Percentiles rank a stretch among this genome's conserved stretches.
Conservation (phyloP, 1,140 invertebrate genomes). For the Phthorimaea operculella region DNA sequence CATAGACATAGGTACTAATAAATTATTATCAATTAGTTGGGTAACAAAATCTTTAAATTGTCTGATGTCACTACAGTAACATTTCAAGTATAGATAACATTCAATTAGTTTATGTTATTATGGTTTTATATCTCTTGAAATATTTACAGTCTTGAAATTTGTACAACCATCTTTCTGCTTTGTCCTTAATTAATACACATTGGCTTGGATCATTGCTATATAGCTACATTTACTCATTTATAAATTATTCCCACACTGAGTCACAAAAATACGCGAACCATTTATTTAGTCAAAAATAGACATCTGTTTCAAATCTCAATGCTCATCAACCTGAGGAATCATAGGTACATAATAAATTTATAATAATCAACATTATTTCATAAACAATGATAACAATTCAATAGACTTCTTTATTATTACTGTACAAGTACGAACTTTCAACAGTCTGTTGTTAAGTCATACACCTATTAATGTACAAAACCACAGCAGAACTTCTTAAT, state of each 20-base stretch:
- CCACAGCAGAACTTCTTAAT: conserved; percentile 41
- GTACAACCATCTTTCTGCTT: conserved; percentile 49
- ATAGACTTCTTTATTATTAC: conserved; percentile 57
- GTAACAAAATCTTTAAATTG: neutral
- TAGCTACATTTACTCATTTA: conserved; percentile 52
- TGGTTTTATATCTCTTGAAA: conserved; percentile 12
- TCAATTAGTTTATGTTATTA: conserved; percentile 1
- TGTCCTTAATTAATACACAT: conserved; percentile 42
- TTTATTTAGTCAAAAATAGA: conserved; percentile 63
- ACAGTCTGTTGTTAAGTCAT: conserved; percentile 60
- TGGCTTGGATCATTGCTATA: conserved; percentile 42
- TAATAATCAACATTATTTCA: conserved; percentile 63
- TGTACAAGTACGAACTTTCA: conserved; percentile 60
- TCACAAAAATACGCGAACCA: conserved; percentile 62
- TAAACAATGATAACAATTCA: conserved; percentile 65
- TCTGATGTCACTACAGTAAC: neutral
- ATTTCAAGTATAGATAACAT: neutral
- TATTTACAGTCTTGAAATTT: conserved; percentile 63
- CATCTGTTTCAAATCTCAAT: conserved; percentile 47
- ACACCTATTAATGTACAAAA: conserved; percentile 59
- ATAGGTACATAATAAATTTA: conserved; percentile 57
- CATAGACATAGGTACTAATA: too few species aligned
- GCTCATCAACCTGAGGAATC: conserved; percentile 60
- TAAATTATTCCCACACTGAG: conserved; percentile 54
- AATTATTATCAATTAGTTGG: neutral